Conservation (phyloP, 2,113 vertebrate species). For the Columba janthina region DNA sequence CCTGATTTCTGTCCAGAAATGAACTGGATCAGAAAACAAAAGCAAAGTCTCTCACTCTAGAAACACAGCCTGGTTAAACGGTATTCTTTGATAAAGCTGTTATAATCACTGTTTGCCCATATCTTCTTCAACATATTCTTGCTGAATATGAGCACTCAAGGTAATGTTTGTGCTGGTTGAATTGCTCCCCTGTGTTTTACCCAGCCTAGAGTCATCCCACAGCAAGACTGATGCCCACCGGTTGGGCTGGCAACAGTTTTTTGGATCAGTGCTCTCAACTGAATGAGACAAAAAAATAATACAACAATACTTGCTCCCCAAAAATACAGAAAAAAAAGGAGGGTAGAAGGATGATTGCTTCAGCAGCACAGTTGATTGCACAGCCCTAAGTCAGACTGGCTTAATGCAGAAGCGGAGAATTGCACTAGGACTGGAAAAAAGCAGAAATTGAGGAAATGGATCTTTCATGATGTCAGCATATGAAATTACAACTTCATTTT, state of each 20-base stretch:
- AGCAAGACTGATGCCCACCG: background rate
- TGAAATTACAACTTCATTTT: background rate
- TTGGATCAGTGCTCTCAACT: background rate
- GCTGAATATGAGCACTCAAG: too few species aligned
- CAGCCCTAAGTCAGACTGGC: background rate
- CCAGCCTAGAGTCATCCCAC: background rate
- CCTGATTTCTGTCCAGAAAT: background rate
- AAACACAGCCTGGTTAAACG: background rate
- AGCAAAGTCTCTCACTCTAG: background rate
- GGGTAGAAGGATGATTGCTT: background rate
- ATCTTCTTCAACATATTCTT: background rate
- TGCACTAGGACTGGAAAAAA: background rate
- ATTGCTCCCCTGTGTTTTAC: background rate
- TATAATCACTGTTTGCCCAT: background rate
- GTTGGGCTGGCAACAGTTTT: background rate
- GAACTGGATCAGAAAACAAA: background rate
- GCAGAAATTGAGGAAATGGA: background rate
- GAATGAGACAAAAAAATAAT: background rate
- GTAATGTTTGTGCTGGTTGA: background rate
- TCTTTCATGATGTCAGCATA: background rate
- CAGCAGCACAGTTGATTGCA: background rate
- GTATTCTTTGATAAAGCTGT: background rate
- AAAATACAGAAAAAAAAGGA: background rate
- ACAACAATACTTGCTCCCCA: background rate
- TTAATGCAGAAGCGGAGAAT: background rate